A percentile compares a stretch with the other conserved stretches of the same genome.
These are phyloP conservation scores for Magallana gigas DNA, from an alignment of 1,140 invertebrate species.

Conservation along the genomic window DNA sequence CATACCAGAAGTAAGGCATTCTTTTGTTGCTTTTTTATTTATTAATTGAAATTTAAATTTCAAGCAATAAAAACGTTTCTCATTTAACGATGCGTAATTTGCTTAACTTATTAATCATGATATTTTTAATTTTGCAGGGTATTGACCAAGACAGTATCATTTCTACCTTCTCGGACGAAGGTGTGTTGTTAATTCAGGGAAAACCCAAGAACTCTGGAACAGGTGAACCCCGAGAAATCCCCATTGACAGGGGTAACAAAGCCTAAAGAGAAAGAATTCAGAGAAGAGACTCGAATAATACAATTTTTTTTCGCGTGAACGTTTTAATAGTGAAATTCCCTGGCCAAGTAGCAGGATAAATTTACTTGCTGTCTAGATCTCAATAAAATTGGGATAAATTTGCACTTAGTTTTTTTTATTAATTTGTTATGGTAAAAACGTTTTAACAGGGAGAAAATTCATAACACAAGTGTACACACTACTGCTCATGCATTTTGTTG, in stretches of 20 bases:
- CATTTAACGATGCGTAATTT: neutral
- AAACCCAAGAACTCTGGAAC: neutral
- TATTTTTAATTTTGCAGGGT: neutral
- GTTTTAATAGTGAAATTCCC: neutral
- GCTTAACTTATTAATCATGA: neutral
- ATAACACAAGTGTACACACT: too few relatives aligned
- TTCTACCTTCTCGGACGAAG: neutral
- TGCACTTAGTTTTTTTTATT: neutral
- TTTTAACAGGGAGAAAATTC: too few relatives aligned
- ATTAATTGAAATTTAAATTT: neutral
- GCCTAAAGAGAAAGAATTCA: neutral
- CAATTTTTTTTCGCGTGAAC: too few relatives aligned
- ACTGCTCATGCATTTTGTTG: too few relatives aligned
- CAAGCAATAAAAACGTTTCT: neutral
- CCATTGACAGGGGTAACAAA: constrained; percentile 23
- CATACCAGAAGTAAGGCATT: neutral
- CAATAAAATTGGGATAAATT: constrained; percentile 10
- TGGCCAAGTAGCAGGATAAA: neutral
- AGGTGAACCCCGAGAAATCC: neutral
- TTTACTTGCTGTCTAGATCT: neutral
- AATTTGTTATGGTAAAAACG: too few relatives aligned
- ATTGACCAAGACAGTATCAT: constrained; percentile 12
- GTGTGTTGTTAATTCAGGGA: neutral
- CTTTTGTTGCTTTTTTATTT: too few relatives aligned
- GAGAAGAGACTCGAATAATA: too few relatives aligned